Base-by-base conservation (phyloP, 2,888 invertebrate genomes). In the Drosophila borealis region DNA sequence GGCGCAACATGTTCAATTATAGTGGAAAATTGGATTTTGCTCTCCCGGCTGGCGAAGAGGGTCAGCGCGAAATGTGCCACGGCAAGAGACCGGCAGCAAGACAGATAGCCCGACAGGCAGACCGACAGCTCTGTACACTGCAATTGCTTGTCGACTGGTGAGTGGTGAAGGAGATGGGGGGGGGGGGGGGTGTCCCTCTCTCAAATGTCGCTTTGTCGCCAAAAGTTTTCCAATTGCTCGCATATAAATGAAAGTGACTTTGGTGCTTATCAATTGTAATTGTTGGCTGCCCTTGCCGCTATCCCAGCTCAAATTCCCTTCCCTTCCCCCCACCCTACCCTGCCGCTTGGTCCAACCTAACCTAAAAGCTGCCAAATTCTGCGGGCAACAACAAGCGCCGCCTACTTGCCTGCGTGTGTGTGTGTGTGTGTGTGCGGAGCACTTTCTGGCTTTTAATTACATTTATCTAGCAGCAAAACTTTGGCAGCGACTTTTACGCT, bases 231-330 rank as follows among this genome's bases (percentile, higher is more conserved):
- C 86, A 74, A 85, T 81, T 85, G 76, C 80, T 55, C 50, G 37
- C 63, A 66, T 76, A 65, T 78, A 76, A 85, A 82, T 83, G 81
- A 81, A 83, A 86, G 70, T 84, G 86, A 84, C 86, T 86, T 84
- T 86, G 86, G 78, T 83, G 85, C 85, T 87, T 85, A 84, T 84
- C 85, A 85, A 87, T 87, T 87, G 78, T 87, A 80, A 87, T 85
- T 85, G 88, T 69, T 74, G 78, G 39, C 59, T 68, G 66, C 45
- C 34, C 21, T 19, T 48, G 14, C 53, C 11, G 33, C 60, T 67
- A 57, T 46, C 34, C 19, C 34, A 36, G 21, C 44, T 6, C 13
- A 29, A 8, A 29, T 29, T 29, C 29, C 29, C 29, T 8, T 19
- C 33, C 29, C 6, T 8, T 5, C 19, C 10, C 29, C 39, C 6